Conservation (phyloP, 2,113 vertebrate species). For the Sminthopsis crassicaudata region DNA sequence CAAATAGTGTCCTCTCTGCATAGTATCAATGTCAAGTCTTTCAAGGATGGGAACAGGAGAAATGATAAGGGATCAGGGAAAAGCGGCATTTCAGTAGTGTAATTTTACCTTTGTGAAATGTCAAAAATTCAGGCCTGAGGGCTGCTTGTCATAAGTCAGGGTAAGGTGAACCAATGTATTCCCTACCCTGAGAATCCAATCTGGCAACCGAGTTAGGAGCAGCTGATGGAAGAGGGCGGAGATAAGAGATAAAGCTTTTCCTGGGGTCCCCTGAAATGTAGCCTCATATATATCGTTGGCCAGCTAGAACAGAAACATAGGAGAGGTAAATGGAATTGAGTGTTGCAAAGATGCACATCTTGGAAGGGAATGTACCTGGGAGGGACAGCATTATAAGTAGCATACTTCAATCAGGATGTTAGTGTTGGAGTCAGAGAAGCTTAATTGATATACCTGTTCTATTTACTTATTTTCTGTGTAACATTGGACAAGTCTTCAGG, state of each 20-base stretch:
- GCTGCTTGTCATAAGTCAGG: not conserved
- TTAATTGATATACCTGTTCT: not conserved
- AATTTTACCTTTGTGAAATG: accelerated
- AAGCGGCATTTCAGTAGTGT: conserved; percentile 9
- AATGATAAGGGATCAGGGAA: not conserved
- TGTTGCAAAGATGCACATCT: not conserved
- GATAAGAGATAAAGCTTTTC: not conserved
- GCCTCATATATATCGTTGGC: not conserved
- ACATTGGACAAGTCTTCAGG: not conserved
- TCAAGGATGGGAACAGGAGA: conserved; percentile 45
- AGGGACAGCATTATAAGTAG: not conserved
- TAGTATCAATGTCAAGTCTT: conserved; percentile 53
- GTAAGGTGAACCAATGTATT: not conserved
- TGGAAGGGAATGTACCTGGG: not conserved
- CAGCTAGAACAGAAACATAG: not conserved
- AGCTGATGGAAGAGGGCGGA: not conserved
- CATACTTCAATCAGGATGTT: not conserved
- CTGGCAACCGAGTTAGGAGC: not conserved
- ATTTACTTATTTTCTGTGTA: not conserved
- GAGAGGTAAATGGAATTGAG: not conserved
- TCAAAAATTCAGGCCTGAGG: not conserved
- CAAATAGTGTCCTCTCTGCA: conserved; percentile 51
- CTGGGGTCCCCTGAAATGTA: not conserved
- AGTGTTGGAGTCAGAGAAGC: not conserved
- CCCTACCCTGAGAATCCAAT: not conserved